phyloP scores from a whole-genome alignment of 2,888 invertebrate species.

The Nymphalis c-album region DNA sequence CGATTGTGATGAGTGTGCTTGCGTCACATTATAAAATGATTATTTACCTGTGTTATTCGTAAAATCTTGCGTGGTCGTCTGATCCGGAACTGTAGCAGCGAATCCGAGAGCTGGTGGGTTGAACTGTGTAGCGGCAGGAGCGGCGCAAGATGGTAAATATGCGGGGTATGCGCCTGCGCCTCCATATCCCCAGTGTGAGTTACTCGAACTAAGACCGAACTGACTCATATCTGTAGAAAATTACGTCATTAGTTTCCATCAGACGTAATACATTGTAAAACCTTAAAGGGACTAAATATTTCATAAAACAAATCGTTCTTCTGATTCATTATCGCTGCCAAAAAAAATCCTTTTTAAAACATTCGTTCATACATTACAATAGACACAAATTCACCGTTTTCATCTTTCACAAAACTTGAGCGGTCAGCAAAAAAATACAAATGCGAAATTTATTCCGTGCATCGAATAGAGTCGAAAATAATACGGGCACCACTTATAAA shows the following conservation, averaged over 20 bases:
- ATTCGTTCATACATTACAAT: not conserved
- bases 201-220: constrained; percentile 91
- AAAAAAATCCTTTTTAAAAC: not conserved
- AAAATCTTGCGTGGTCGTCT: constrained; percentile 82
- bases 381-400: constrained; percentile 13
- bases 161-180: constrained; percentile 93
- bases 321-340: not conserved
- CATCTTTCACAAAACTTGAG: constrained; percentile 21
- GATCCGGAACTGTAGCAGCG: constrained; percentile 85
- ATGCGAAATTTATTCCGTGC: constrained; percentile 29
- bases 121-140: constrained; percentile 86
- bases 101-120: constrained; percentile 88
- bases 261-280: not conserved
- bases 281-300: not conserved
- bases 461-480: constrained; percentile 40
- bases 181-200: constrained; percentile 94
- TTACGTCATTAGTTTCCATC: not conserved
- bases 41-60: constrained; percentile 78
- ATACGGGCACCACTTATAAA: constrained; percentile 58
- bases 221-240: constrained; percentile 88
- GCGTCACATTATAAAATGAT: not conserved
- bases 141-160: constrained; percentile 90
- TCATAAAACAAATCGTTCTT: not conserved
- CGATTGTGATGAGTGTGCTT: too few relatives aligned
- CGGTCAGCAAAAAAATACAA: constrained; percentile 23